Conservation (phyloP, 2,888 invertebrate species). For the Noctuana brunneofusca region DNA sequence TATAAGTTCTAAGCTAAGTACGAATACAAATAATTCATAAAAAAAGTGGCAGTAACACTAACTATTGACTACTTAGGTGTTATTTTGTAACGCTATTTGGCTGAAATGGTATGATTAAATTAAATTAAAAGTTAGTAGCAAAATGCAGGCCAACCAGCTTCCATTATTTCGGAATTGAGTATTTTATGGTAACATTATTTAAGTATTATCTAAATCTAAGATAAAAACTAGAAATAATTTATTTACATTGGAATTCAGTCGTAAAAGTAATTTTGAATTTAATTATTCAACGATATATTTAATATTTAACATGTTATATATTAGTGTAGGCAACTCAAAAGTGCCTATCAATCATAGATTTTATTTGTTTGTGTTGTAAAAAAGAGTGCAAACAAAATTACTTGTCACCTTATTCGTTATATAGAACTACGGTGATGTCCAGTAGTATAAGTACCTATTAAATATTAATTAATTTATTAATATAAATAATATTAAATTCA, state of each 20-base stretch:
- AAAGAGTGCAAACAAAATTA: too few relatives aligned
- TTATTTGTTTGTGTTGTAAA: too few relatives aligned
- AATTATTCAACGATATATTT: background rate
- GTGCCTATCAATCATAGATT: too few relatives aligned
- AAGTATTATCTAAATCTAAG: conserved; percentile 56
- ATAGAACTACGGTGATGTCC: too few relatives aligned
- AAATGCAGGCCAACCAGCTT: conserved; percentile 12
- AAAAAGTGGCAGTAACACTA: conserved; percentile 26
- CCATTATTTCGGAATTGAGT: conserved; percentile 39
- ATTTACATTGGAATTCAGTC: conserved; percentile 69
- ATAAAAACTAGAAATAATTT: conserved; percentile 57
- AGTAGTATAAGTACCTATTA: too few relatives aligned
- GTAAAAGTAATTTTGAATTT: conserved; percentile 44
- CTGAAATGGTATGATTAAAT: conserved; percentile 28
- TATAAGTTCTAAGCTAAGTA: conserved; percentile 26
- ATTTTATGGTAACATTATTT: conserved; percentile 51
- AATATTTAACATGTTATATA: background rate
- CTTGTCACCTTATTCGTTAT: too few relatives aligned
- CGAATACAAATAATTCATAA: conserved; percentile 20
- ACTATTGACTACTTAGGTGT: conserved; percentile 7
- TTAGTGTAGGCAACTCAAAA: too few relatives aligned
- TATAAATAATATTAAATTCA: too few relatives aligned
- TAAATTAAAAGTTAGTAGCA: conserved; percentile 5
- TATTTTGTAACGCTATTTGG: conserved; percentile 39
- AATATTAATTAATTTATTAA: too few relatives aligned